These are phyloP conservation scores for Calonectris borealis DNA, from an alignment of 2,113 vertebrate species.

Conservation along the genomic window DNA sequence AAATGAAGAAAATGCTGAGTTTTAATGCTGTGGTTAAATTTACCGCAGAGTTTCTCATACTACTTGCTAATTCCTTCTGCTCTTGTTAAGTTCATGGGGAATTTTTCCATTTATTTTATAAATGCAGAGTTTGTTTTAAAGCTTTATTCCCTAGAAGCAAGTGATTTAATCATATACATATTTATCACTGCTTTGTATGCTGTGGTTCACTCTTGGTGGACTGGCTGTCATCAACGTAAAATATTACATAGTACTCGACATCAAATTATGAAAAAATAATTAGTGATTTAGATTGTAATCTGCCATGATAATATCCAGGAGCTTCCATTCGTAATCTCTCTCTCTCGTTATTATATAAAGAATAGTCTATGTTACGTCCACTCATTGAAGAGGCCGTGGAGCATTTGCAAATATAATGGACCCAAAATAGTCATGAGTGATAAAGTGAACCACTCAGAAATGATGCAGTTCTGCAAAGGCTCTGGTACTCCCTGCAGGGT, in stretches of 20 bases:
- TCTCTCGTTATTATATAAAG: not conserved
- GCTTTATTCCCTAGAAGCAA: not conserved
- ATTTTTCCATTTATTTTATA: not conserved
- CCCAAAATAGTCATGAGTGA: not conserved
- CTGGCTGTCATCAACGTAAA: not conserved
- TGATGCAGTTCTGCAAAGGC: not conserved
- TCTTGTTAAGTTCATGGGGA: not conserved
- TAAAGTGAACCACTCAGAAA: not conserved
- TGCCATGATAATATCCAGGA: not conserved
- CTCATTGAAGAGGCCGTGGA: not conserved
- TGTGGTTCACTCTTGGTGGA: not conserved
- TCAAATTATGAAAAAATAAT: not conserved
- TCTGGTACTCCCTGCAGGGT: not conserved
- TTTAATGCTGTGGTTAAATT: not conserved
- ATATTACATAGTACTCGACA: not conserved
- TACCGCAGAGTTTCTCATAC: not conserved
- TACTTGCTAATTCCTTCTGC: not conserved
- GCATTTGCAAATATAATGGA: not conserved
- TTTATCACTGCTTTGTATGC: not conserved
- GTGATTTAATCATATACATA: not conserved
- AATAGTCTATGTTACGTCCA: rapidly evolving
- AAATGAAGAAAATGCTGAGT: not conserved
- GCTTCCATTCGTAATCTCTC: not conserved
- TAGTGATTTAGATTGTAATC: not conserved
- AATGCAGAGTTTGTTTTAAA: not conserved